Conservation (phyloP, 1,140 invertebrate species). For the Ridgeia piscesae region DNA sequence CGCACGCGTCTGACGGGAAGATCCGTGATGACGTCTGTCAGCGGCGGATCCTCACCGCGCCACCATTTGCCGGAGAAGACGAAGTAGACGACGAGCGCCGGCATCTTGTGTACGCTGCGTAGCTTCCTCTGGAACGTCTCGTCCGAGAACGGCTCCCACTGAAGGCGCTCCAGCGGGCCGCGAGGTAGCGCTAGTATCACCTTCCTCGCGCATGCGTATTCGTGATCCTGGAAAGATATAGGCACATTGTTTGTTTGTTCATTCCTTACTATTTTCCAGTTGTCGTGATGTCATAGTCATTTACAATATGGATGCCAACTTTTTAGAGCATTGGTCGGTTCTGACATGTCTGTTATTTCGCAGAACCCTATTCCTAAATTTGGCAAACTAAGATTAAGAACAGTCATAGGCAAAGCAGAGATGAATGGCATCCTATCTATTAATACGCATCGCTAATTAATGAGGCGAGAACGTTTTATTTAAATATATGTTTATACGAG, state of each 20-base stretch:
- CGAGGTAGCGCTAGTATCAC: constrained; percentile 26
- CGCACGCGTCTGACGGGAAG: constrained; percentile 20
- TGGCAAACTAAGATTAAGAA: too few species aligned
- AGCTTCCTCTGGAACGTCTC: not conserved
- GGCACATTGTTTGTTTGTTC: not conserved
- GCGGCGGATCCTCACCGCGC: not conserved
- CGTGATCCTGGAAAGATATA: constrained; percentile 6
- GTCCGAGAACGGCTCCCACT: not conserved
- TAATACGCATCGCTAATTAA: too few species aligned
- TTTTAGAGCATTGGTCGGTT: too few species aligned
- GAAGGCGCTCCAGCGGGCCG: not conserved
- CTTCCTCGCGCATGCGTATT: constrained; percentile 14
- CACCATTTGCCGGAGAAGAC: constrained; percentile 20
- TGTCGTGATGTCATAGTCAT: too few species aligned
- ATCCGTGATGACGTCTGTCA: constrained; percentile 24
- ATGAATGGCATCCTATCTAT: too few species aligned
- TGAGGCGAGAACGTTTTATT: too few species aligned
- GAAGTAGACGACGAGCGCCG: constrained; percentile 22
- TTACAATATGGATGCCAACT: too few species aligned
- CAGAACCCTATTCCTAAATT: too few species aligned
- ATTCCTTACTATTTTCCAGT: too few species aligned
- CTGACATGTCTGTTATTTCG: too few species aligned
- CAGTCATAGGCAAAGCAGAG: too few species aligned
- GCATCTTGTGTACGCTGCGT: not conserved
- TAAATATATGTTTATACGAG: too few species aligned